phyloP scores from a whole-genome alignment of 2,113 vertebrate genomes.

The Pao palembangensis region DNA sequence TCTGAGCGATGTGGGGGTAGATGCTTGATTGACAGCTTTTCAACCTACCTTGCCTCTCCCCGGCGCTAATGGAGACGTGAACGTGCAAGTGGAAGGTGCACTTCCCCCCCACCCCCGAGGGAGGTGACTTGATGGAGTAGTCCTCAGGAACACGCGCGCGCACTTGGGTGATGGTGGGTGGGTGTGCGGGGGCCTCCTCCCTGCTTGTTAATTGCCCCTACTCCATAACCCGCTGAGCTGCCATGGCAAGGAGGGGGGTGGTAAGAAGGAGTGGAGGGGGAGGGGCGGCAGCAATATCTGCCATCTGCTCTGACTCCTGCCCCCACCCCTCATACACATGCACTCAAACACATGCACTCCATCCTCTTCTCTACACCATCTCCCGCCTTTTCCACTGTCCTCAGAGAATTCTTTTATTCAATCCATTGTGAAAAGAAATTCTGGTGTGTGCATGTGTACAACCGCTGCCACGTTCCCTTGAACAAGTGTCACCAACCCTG shows the following conservation, averaged over 20 bases:
- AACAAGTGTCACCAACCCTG: not conserved
- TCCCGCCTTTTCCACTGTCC: constrained; percentile 43
- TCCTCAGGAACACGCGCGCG: constrained; percentile 46
- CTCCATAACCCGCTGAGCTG: constrained; percentile 60
- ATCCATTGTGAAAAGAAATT: constrained; percentile 30
- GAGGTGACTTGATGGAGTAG: constrained; percentile 54
- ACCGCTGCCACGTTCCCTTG: not conserved
- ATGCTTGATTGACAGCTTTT: constrained; percentile 53
- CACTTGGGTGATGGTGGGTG: constrained; percentile 19
- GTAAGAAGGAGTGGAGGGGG: constrained; percentile 30
- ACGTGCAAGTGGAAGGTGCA: constrained; percentile 6
- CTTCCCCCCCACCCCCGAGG: not conserved
- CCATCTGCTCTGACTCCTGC: constrained; percentile 86
- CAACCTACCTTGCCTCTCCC: constrained; percentile 34
- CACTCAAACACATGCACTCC: not conserved
- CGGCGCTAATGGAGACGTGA: constrained; percentile 50
- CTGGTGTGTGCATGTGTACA: not conserved
- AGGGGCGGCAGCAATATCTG: constrained; percentile 51
- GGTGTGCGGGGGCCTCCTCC: constrained; percentile 20
- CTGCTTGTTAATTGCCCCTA: constrained; percentile 61
- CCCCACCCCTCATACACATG: constrained; percentile 51
- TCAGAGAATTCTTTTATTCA: not conserved
- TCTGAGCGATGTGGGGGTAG: not conserved
- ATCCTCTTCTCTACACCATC: constrained; percentile 8
- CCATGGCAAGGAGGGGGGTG: constrained; percentile 32